Conservation (phyloP, 2,113 vertebrate species). For the Ibidorhyncha struthersii region DNA sequence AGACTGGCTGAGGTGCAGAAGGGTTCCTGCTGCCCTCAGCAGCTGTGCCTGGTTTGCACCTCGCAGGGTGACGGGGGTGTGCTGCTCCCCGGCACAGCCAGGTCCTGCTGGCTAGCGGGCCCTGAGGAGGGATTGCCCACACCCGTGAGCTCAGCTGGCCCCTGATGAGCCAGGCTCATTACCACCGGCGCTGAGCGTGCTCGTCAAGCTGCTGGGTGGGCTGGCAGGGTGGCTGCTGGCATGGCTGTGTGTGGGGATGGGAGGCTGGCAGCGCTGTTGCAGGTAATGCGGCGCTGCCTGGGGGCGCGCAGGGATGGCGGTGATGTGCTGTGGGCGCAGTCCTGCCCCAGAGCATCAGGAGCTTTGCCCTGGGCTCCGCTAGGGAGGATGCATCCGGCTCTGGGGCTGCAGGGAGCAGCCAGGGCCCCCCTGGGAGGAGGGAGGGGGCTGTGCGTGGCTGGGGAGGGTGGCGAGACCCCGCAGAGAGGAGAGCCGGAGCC, state of each 20-base stretch:
- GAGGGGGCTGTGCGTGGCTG: accelerated
- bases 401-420: background rate
- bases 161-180: background rate
- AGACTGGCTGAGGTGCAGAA: background rate
- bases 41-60: background rate
- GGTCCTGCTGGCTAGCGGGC: background rate
- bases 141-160: background rate
- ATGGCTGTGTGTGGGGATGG: accelerated
- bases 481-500: background rate
- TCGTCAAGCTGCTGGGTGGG: background rate
- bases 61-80: accelerated
- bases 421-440: background rate
- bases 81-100: background rate
- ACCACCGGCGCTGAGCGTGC: background rate
- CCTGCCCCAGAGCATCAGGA: too few species aligned
- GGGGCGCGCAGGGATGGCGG: accelerated
- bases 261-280: accelerated
- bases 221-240: background rate
- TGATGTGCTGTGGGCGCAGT: accelerated
- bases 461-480: background rate
- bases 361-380: background rate
- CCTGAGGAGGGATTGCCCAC: too few species aligned
- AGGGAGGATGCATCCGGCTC: background rate
- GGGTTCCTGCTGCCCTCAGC: background rate
- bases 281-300: accelerated